phyloP scores from a whole-genome alignment of 2,113 vertebrate species.

The Miniopterus natalensis region DNA sequence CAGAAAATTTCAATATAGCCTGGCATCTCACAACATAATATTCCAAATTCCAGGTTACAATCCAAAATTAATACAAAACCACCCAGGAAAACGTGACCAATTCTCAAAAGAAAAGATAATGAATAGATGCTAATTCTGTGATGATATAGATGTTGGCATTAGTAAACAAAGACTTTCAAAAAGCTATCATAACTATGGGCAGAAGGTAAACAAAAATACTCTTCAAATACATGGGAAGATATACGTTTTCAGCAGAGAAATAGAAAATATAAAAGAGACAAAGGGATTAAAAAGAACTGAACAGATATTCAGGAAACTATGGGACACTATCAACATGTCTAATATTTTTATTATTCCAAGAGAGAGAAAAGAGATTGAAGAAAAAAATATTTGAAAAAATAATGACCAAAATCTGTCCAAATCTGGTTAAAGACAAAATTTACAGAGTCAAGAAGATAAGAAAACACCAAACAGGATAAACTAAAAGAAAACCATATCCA shows the following conservation, averaged over 20 bases:
- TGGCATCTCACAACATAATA: conserved; percentile 1
- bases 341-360: not conserved
- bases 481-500: not conserved
- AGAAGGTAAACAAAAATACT: conserved; percentile 55
- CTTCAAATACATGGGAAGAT: conserved; percentile 14
- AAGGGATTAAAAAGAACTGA: conserved; percentile 8
- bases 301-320: not conserved
- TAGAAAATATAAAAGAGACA: conserved; percentile 23
- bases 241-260: conserved; percentile 24
- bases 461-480: conserved; percentile 38
- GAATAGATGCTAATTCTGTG: not conserved
- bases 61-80: not conserved
- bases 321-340: not conserved
- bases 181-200: not conserved
- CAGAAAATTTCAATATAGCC: not conserved
- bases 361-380: not conserved
- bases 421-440: conserved; percentile 47
- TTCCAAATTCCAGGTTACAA: conserved; percentile 8
- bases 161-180: conserved; percentile 21
- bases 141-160: not conserved
- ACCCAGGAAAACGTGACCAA: conserved; percentile 27
- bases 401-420: not conserved
- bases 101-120: conserved; percentile 45
- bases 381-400: conserved; percentile 51
- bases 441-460: conserved; percentile 20